Base-by-base conservation (phyloP, 2,797 vertebrate species). In the Pitangus sulphuratus region DNA sequence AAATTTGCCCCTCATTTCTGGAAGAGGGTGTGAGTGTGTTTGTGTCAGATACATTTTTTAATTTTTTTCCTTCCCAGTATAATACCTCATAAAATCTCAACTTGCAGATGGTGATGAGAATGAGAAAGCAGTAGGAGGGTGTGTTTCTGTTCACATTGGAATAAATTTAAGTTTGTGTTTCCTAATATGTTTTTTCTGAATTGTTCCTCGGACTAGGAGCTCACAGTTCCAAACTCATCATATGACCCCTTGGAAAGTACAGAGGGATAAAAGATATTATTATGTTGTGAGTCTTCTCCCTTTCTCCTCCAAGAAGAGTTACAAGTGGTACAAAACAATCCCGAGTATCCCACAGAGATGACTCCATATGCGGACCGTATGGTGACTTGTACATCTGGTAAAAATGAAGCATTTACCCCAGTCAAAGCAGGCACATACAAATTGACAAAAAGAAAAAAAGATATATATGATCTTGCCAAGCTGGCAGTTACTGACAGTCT, bases 151-250 rank as follows among this genome's bases (percentile, higher is more conserved):
- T 90, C 72, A 84, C 11, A 12, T 20, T 82, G 90, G 71, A 90
- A 50, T 71, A 84, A 75, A 74, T 19, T 44, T 70, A 74, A 56
- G 5, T 30, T 61, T 85, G 37, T 87, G 48, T 90, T 83, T 62
- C 62, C 88, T 58, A 62, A 44, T 2, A 83, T 90, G 64, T 42
- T 50, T 50, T 22, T 28, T 87, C 40, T 89, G n/a, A 89, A 90
- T 93, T 96, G 95, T 91, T 74, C 83, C 56, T 92, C 74, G 70
- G 53, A 78, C 80, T 53, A 10, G 33, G 35, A 84, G 60, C 7
- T 95, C 71, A 81, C 11, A 26, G 75, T 90, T 95, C 69, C 84
- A 96, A 82, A 78, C 12, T 85, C 28, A 80, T 54, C n/a, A 81
- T 80, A 89, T 58, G 87, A 92, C 28, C 30, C 40, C 28, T 78